phyloP scores from a whole-genome alignment of 2,797 vertebrate genomes.

The Trachurus trachurus region DNA sequence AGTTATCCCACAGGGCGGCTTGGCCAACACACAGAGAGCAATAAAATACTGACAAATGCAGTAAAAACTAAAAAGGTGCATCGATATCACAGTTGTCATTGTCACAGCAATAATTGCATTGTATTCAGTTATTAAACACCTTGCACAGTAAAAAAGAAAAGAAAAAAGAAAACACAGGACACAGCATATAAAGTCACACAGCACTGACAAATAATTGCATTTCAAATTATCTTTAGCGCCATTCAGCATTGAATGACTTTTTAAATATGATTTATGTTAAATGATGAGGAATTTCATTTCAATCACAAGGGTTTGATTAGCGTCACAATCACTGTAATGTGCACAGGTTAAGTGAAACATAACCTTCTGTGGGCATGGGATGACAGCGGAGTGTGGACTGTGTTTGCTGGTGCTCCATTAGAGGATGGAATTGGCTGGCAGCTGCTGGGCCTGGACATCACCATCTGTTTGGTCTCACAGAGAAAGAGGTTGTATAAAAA shows the following conservation, averaged over 20 bases:
- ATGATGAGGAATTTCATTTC: slow-evolving; percentile 23
- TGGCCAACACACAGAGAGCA: not conserved
- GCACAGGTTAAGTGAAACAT: slow-evolving; percentile 46
- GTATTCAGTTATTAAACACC: too few relatives aligned
- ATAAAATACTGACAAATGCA: not conserved
- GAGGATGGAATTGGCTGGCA: slow-evolving; percentile 60
- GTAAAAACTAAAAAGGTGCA: not conserved
- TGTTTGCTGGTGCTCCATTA: slow-evolving; percentile 59
- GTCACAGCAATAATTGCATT: too few relatives aligned
- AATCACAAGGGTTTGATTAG: slow-evolving; percentile 38
- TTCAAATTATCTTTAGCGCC: too few relatives aligned
- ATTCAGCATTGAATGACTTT: too few relatives aligned
- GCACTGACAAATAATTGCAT: too few relatives aligned
- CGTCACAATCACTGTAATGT: slow-evolving; percentile 43
- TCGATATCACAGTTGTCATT: too few relatives aligned
- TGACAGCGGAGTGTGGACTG: slow-evolving; percentile 14
- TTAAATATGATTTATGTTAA: slow-evolving; percentile 16
- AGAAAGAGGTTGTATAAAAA: slow-evolving; percentile 22
- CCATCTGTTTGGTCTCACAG: slow-evolving; percentile 70
- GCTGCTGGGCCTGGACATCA: slow-evolving; percentile 52
- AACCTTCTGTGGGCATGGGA: slow-evolving; percentile 49
- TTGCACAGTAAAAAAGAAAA: too few relatives aligned
- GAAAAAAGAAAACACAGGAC: too few relatives aligned
- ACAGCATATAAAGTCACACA: too few relatives aligned
- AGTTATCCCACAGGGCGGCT: not conserved